Evolutionary conservation across 2,888 invertebrate species (phyloP).

Genomic region (Habroteleia sp.): DNA sequence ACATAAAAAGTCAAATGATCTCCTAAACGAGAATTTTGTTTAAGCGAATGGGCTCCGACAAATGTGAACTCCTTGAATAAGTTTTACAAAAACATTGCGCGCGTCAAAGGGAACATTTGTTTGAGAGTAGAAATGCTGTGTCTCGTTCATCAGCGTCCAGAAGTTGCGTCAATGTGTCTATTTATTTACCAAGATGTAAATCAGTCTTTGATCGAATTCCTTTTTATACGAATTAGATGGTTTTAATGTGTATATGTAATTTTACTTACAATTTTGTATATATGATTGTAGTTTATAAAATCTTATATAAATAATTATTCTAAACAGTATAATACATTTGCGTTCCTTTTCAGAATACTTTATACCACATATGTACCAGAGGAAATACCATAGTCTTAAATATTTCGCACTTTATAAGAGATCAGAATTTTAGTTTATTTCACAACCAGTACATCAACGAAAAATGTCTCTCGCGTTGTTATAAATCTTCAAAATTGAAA

Average conservation of each 20-base stretch:
- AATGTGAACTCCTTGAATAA: no score
- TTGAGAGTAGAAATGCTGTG: no score
- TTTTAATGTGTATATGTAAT: slow-evolving; percentile 50
- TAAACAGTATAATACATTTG: no score
- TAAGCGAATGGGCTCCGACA: no score
- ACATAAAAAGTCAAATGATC: slow-evolving; percentile 12
- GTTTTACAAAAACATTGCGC: no score
- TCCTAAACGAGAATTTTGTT: slow-evolving; percentile 30
- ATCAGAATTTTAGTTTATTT: no score
- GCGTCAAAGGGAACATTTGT: no score
- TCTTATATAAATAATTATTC: slow-evolving; percentile 60
- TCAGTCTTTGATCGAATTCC: slow-evolving; percentile 24
- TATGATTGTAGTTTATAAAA: slow-evolving; percentile 61
- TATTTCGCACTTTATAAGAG: no score
- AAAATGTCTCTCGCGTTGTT: slow-evolving; percentile 68
- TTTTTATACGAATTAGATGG: slow-evolving; percentile 55
- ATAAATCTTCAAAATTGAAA: slow-evolving; percentile 68
- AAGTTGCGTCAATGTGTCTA: slow-evolving; percentile 12
- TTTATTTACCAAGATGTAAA: slow-evolving; percentile 39
- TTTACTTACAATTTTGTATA: slow-evolving; percentile 58
- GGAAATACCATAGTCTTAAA: no score
- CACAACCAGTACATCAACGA: slow-evolving; percentile 11
- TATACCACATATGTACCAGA: no score
- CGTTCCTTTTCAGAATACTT: no score
- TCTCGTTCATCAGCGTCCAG: background rate